Conservation (phyloP, 2,797 vertebrate species). For the Hemibagrus guttatus region DNA sequence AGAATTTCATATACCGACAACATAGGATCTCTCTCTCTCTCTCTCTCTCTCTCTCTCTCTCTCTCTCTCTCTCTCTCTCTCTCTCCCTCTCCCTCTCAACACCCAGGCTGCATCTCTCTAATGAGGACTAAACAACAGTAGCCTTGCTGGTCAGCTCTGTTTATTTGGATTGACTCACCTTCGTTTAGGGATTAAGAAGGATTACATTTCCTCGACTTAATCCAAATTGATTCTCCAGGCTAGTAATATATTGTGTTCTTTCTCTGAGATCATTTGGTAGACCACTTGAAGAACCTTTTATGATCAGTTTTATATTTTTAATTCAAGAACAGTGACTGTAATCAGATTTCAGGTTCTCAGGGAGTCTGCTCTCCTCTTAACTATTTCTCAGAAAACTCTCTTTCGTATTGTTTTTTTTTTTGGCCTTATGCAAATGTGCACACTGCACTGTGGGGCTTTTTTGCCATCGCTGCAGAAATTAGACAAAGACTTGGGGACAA, state of each 20-base stretch:
- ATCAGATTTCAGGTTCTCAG: not conserved
- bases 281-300: not conserved
- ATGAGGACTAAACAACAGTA: conserved; percentile 47
- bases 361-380: not conserved
- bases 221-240: conserved; percentile 33
- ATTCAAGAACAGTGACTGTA: not conserved
- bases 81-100: conserved; percentile 4
- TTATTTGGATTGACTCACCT: conserved; percentile 53
- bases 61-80: not conserved
- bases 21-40: not conserved
- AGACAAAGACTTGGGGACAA: conserved; percentile 48
- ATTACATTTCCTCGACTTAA: conserved; percentile 48
- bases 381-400: not conserved
- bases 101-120: conserved; percentile 33
- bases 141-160: conserved; percentile 37
- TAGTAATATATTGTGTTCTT: conserved; percentile 21
- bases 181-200: conserved; percentile 51
- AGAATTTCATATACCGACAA: not conserved
- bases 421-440: conserved; percentile 42
- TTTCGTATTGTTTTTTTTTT: not conserved
- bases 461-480: conserved; percentile 45
- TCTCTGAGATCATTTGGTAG: not conserved
- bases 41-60: conserved; percentile 7
- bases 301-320: conserved; percentile 3
- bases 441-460: conserved; percentile 12